phyloP scores from a whole-genome alignment of 1,140 invertebrate genomes.

The Monomorium pharaonis region DNA sequence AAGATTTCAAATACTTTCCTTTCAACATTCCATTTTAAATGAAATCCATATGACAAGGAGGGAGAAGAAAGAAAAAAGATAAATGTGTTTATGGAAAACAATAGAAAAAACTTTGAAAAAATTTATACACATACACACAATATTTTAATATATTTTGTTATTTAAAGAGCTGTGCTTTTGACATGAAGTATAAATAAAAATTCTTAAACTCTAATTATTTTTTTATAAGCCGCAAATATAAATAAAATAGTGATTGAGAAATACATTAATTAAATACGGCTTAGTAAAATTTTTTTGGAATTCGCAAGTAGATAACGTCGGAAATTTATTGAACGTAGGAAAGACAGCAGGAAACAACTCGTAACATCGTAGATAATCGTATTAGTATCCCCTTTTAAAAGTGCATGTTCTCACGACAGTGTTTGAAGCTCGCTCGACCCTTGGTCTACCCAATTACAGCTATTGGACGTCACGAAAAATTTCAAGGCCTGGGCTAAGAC shows the following conservation, averaged over 20 bases:
- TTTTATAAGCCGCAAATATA: neutral
- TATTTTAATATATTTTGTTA: constrained; percentile 5
- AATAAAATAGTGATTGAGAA: neutral
- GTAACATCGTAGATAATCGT: constrained; percentile 36
- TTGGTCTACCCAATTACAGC: constrained; percentile 61
- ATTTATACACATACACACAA: neutral
- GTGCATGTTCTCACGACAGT: constrained; percentile 37
- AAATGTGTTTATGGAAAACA: neutral
- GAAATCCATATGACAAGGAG: neutral
- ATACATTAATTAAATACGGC: neutral
- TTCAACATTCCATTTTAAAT: constrained; percentile 75
- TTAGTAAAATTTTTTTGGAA: neutral
- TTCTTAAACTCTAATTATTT: neutral
- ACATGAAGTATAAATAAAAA: neutral
- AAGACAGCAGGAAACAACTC: constrained; percentile 51
- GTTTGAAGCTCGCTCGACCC: constrained; percentile 57
- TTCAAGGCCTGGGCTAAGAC: constrained; percentile 42
- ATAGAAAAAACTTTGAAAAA: neutral
- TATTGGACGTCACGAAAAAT: constrained; percentile 63
- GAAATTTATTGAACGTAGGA: neutral
- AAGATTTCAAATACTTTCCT: constrained; percentile 76
- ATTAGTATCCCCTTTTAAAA: constrained; percentile 60
- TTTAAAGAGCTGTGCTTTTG: neutral
- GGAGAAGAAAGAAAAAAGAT: neutral
- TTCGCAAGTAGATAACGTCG: neutral